phyloP scores from a whole-genome alignment of 2,113 vertebrate genomes.

The Albula goreensis region DNA sequence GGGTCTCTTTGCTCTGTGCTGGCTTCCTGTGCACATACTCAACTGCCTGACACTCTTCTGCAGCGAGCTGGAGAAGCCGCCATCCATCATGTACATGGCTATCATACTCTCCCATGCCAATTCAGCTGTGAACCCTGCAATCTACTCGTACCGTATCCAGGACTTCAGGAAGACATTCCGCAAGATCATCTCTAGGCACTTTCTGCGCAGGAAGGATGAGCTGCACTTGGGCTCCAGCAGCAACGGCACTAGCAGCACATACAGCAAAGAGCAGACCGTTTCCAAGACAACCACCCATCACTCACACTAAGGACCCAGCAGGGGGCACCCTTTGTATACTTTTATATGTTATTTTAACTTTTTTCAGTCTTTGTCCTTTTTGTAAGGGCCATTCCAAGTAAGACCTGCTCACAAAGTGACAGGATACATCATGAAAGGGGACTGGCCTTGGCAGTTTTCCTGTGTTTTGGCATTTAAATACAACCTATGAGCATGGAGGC shows the following conservation, averaged over 20 bases:
- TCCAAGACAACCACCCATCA: slow-evolving; percentile 57
- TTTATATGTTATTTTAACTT: too few relatives aligned
- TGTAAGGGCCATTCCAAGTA: neutral
- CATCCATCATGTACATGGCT: slow-evolving; percentile 77
- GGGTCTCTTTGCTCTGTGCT: slow-evolving; percentile 91
- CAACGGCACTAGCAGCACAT: slow-evolving; percentile 69
- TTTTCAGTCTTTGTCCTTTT: neutral
- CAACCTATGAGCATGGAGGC: neutral
- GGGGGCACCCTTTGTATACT: neutral
- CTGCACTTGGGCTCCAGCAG: slow-evolving; percentile 71
- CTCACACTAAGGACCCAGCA: slow-evolving; percentile 60
- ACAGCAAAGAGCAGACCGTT: slow-evolving; percentile 63
- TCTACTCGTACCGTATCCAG: slow-evolving; percentile 91
- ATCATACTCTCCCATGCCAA: slow-evolving; percentile 92
- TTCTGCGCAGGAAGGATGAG: slow-evolving; percentile 78
- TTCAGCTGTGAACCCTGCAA: slow-evolving; percentile 91
- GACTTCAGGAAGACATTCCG: slow-evolving; percentile 92
- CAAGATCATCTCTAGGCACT: slow-evolving; percentile 81
- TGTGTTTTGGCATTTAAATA: neutral
- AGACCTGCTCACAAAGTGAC: neutral
- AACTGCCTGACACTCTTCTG: slow-evolving; percentile 88
- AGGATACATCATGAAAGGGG: neutral
- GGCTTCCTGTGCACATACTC: slow-evolving; percentile 91
- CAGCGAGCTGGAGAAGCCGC: slow-evolving; percentile 55
- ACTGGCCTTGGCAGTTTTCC: neutral